phyloP scores from a whole-genome alignment of 2,888 invertebrate species.

The Trichacis sp. region DNA sequence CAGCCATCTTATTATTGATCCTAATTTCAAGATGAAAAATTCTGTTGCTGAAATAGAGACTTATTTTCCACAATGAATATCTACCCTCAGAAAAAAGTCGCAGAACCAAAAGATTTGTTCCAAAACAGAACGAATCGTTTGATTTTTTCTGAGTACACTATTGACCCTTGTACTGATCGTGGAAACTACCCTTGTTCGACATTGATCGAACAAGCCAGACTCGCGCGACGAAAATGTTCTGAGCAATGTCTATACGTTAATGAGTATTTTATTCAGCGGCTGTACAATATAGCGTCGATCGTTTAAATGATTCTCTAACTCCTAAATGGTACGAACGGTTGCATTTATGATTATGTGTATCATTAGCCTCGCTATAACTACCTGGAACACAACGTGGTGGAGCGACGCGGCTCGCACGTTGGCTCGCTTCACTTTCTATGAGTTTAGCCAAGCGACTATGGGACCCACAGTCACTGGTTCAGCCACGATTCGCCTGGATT shows the following conservation, averaged over 20 bases:
- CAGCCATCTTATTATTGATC: too few relatives aligned
- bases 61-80: too few relatives aligned
- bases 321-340: conserved; percentile 37
- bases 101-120: background rate
- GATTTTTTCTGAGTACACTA: too few relatives aligned
- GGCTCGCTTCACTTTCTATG: conserved; percentile 64
- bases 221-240: conserved; percentile 40
- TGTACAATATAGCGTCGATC: conserved; percentile 39
- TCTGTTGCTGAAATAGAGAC: too few relatives aligned
- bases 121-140: too few relatives aligned
- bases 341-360: conserved; percentile 50
- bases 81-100: too few relatives aligned
- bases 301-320: conserved; percentile 28
- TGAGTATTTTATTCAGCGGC: conserved; percentile 38
- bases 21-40: too few relatives aligned
- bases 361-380: conserved; percentile 58
- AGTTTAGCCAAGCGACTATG: conserved; percentile 43
- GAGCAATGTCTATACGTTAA: conserved; percentile 38
- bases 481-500: conserved; percentile 42
- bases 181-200: background rate
- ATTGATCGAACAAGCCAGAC: conserved; percentile 26
- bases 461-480: conserved; percentile 39
- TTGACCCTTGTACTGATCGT: too few relatives aligned
- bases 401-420: conserved; percentile 63
- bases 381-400: conserved; percentile 63